These are phyloP conservation scores for Eristalinus aeneus DNA, from an alignment of 2,888 invertebrate species.

Conservation along the genomic window DNA sequence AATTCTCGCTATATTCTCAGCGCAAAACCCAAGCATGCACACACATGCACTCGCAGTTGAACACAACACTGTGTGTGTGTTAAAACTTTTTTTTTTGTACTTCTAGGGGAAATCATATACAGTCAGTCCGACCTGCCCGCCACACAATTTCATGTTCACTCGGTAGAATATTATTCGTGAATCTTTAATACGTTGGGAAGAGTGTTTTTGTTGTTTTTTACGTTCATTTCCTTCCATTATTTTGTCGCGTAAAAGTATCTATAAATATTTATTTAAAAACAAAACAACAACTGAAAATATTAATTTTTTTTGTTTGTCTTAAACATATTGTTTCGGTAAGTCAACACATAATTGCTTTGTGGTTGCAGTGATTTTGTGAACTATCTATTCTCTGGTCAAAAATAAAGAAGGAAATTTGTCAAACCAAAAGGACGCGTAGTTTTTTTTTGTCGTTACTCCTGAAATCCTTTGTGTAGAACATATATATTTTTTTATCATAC, in stretches of 20 bases:
- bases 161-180: slow-evolving; percentile 65
- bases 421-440: slow-evolving; percentile 49
- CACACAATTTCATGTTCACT: slow-evolving; percentile 65
- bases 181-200: slow-evolving; percentile 58
- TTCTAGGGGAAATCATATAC: slow-evolving; percentile 65
- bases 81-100: slow-evolving; percentile 37
- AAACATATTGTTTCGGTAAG: slow-evolving; percentile 67
- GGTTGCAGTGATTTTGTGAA: slow-evolving; percentile 50
- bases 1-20: background rate
- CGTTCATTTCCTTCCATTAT: slow-evolving; percentile 17
- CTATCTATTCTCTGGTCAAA: slow-evolving; percentile 25
- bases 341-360: slow-evolving; percentile 45
- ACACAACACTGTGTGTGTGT: background rate
- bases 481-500: slow-evolving; percentile 21
- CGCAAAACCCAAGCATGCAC: slow-evolving; percentile 37
- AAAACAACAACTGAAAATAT: slow-evolving; percentile 9
- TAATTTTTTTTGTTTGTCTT: slow-evolving; percentile 35
- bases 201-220: slow-evolving; percentile 39
- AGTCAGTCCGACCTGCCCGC: slow-evolving; percentile 70
- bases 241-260: slow-evolving; percentile 63
- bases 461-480: slow-evolving; percentile 44
- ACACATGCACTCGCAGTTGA: slow-evolving; percentile 8
- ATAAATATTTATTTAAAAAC: slow-evolving; percentile 45
- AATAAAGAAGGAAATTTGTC: slow-evolving; percentile 8
- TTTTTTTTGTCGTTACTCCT: background rate